phyloP scores from a whole-genome alignment of 2,888 invertebrate genomes.

The Physocephala rufipes region DNA sequence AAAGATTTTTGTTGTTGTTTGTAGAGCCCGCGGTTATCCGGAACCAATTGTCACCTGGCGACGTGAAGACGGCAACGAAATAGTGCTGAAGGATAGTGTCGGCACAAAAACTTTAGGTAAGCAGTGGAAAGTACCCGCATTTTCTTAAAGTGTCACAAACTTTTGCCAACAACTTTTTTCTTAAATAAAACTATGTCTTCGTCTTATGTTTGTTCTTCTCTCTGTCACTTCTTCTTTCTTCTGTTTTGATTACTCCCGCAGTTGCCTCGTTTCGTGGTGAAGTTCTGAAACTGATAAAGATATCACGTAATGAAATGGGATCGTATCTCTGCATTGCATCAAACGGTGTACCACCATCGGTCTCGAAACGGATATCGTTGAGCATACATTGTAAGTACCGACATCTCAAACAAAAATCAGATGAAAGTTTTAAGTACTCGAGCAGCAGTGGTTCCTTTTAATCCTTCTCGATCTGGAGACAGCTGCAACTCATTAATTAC shows the following conservation, averaged over 20 bases:
- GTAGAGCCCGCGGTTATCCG: slow-evolving; percentile 80
- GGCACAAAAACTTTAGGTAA: slow-evolving; percentile 74
- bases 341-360: slow-evolving; percentile 87
- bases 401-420: neutral
- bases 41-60: slow-evolving; percentile 84
- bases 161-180: neutral
- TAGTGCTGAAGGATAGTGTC: slow-evolving; percentile 77
- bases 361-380: slow-evolving; percentile 87
- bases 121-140: slow-evolving; percentile 6
- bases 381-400: slow-evolving; percentile 87
- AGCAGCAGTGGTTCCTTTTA: slow-evolving; percentile 9
- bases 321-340: slow-evolving; percentile 90
- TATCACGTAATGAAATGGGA: slow-evolving; percentile 89
- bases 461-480: slow-evolving; percentile 14
- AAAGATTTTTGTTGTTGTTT: too few species aligned
- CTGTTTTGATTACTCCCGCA: slow-evolving; percentile 63
- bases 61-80: slow-evolving; percentile 82
- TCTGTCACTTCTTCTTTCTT: slow-evolving; percentile 11
- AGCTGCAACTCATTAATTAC: slow-evolving; percentile 50
- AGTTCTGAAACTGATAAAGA: slow-evolving; percentile 78
- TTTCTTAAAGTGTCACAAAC: neutral
- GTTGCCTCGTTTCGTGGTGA: slow-evolving; percentile 79
- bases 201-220: neutral
- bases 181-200: neutral
- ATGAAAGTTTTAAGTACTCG: slow-evolving; percentile 19